Base-by-base conservation (phyloP, 2,888 invertebrate species). In the Phrixothrix hirtus region DNA sequence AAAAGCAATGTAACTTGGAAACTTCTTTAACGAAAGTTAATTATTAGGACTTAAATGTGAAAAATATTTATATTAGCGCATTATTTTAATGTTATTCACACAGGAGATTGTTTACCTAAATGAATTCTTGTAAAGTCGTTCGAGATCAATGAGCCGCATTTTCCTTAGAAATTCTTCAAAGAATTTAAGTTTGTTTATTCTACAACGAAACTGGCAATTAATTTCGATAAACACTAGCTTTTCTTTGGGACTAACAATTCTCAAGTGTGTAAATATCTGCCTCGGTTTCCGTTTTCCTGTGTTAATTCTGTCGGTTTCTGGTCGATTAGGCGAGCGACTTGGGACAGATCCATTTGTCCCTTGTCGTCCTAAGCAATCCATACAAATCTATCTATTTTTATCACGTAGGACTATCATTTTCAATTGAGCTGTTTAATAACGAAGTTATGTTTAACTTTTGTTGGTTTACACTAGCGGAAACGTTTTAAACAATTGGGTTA, bases 291-390 rank as follows among this genome's bases (percentile, higher is more conserved):
- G 36, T 51, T 51, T 45, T 35, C 34, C 51, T 27, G 52, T 52
- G 52, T 52, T 52, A 52, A 52, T 52, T 42, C 52, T 36, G 52
- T 31, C 41, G 37, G 42, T 46, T 52, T 52, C 46, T 46, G 52
- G 36, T 52, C 52, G 46, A 52, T 52, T 52, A 52, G 52, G 46
- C 46, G 31, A 52, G 46, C 52, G 34, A 37, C 46, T 29, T 41
- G 52, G 52, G 52, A 52, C 52, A 25, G 30, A 35, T 41, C 41
- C 42, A 45, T 52, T 41, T 42, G 52, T 52, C 46, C 41, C 52
- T 25, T 52, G 52, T 52, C 52, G 36, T 37, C 25, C 41, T 42
- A 41, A 25, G 29, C 41, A 36, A 41, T 41, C 46, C 42, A 36
- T 29, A 46, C 41, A 41, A 46, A 52, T 52, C 52, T 46, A 52